phyloP scores from a whole-genome alignment of 1,140 invertebrate genomes.

The Acyrthosiphon pisum region DNA sequence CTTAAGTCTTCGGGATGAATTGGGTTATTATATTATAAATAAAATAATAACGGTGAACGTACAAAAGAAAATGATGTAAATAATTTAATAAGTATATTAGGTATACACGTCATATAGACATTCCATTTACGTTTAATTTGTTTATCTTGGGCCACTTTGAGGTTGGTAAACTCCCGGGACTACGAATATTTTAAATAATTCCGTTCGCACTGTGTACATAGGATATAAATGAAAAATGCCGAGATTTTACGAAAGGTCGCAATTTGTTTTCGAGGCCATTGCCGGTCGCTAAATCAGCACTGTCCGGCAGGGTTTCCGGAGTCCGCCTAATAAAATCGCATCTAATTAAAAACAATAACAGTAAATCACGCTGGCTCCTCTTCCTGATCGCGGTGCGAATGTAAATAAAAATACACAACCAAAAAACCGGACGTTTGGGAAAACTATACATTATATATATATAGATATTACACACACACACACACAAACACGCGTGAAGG shows the following conservation, averaged over 20 bases:
- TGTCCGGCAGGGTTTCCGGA: neutral
- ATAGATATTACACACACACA: neutral
- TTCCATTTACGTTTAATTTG: conserved; percentile 14
- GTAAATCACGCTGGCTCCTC: conserved; percentile 2
- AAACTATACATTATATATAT: neutral
- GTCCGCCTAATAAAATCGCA: conserved; percentile 13
- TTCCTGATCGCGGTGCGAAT: neutral
- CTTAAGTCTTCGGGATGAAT: neutral
- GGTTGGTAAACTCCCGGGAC: neutral
- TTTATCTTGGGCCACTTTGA: neutral
- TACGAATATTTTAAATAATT: conserved; percentile 35
- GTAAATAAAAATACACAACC: neutral
- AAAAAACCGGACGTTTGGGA: neutral
- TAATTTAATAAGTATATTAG: conserved; percentile 13
- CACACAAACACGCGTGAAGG: neutral
- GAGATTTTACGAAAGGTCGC: conserved; percentile 29
- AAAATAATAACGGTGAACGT: neutral
- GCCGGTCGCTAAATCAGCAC: neutral
- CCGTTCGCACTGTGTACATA: neutral
- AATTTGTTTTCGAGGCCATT: conserved; percentile 20
- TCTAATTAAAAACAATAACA: conserved; percentile 43
- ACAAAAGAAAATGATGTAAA: neutral
- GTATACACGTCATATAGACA: neutral
- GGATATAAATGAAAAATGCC: conserved; percentile 28
- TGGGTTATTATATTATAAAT: neutral